Base-by-base conservation (phyloP, 2,797 vertebrate species). In the Oophaga sylvatica region DNA sequence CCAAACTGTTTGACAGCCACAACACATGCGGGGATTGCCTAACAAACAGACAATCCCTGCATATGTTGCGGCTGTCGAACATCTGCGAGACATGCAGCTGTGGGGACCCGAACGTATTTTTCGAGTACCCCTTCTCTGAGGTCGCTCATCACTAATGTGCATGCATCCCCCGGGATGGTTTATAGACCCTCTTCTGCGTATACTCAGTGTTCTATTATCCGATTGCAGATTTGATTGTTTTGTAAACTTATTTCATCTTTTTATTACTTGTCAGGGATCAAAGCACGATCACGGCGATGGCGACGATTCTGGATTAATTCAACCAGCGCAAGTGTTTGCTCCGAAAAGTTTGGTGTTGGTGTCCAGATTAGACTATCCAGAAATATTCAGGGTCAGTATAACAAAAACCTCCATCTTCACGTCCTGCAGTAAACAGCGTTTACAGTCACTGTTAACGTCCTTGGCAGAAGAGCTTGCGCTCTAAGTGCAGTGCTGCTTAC, bases 281-380 rank as follows among this genome's bases (percentile, higher is more conserved):
- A 99, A 97, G 93, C 94, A 91, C 67, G 95, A 95, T 57, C 94
- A 95, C 83, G 87, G 91, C 41, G 94, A 95, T 91, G 96, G 94
- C 88, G 97, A 97, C 92, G 96, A 97, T 60, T 95, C 96, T 89
- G 96, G 96, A 88, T 94, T 99, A 94, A 97, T 99, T 94, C 97
- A 97, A 19, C 98, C 98, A 87, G 97, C 98, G 89, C 96, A 99
- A 96, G 96, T 98, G 26, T 99, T 99, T 95, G 96, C 97, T 93
- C 98, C 98, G 90, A 99, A 99, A 95, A 98, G 98, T 93, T 95
- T 99, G 91, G 98, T 99, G 87, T 94, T 99, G 83, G 98, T 99
- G 76, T 98, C 98, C 93, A 96, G 97, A 93, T 94, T 99, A 90
- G 97, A 99, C 96, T 98, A 97, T 93, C 97, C 97, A 2, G 98